A percentile compares a stretch with the other conserved stretches of the same genome.
These are phyloP conservation scores for Panagrolaimus sp. DNA, from an alignment of 1,140 invertebrate genomes.

Conservation along the genomic window DNA sequence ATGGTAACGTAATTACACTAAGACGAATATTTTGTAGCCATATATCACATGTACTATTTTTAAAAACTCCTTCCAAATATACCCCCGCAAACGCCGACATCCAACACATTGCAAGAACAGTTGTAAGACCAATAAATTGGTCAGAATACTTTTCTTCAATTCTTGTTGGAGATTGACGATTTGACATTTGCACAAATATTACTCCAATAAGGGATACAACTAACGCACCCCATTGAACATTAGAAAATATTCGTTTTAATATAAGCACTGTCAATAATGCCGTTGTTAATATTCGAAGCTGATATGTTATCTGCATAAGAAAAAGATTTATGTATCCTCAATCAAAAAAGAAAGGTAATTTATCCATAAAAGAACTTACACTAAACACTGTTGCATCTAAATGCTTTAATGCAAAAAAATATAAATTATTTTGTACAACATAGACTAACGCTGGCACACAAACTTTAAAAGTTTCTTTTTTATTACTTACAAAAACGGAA, in stretches of 20 bases:
- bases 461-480: slow-evolving; percentile 35
- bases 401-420: slow-evolving; percentile 36
- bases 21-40: slow-evolving; percentile 39
- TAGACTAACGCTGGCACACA: slow-evolving; percentile 37
- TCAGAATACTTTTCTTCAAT: slow-evolving; percentile 20
- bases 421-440: slow-evolving; percentile 40
- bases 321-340: slow-evolving; percentile 17
- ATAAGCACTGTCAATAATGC: slow-evolving; percentile 31
- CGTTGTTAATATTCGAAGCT: slow-evolving; percentile 36
- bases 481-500: slow-evolving; percentile 29
- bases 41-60: slow-evolving; percentile 39
- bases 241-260: slow-evolving; percentile 28
- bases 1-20: slow-evolving; percentile 35
- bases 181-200: slow-evolving; percentile 31
- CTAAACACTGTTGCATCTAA: slow-evolving; percentile 39
- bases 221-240: slow-evolving; percentile 29
- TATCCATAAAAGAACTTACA: slow-evolving; percentile 13
- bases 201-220: slow-evolving; percentile 34
- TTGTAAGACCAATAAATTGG: slow-evolving; percentile 64
- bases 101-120: slow-evolving; percentile 83
- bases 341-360: slow-evolving; percentile 13
- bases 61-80: slow-evolving; percentile 35
- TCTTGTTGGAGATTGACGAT: background rate
- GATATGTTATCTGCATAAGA: slow-evolving; percentile 27
- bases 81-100: slow-evolving; percentile 81